These are phyloP conservation scores for Catocala sponsa DNA, from an alignment of 2,888 invertebrate species.

Conservation along the genomic window DNA sequence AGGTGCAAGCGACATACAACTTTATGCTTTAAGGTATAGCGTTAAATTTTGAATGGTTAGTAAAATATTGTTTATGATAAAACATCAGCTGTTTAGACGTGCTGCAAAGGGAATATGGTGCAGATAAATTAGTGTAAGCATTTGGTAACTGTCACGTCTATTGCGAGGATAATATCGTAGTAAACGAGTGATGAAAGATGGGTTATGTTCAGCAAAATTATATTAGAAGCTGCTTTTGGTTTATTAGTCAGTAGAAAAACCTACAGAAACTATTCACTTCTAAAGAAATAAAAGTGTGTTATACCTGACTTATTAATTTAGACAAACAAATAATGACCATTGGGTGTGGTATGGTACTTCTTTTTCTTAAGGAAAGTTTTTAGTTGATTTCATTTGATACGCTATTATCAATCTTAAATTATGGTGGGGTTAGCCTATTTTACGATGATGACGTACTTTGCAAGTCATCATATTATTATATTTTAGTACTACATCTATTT, in stretches of 20 bases:
- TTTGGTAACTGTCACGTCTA: slow-evolving; percentile 57
- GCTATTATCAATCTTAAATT: no score
- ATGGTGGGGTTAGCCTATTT: no score
- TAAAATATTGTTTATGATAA: slow-evolving; percentile 56
- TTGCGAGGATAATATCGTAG: slow-evolving; percentile 44
- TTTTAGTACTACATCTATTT: no score
- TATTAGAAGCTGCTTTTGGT: slow-evolving; percentile 29
- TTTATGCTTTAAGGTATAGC: slow-evolving; percentile 25
- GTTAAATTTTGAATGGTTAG: slow-evolving; percentile 26
- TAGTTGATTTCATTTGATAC: no score
- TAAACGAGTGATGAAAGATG: slow-evolving; percentile 45
- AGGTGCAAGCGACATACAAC: slow-evolving; percentile 23
- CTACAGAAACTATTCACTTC: neutral
- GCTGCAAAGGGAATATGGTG: slow-evolving; percentile 58
- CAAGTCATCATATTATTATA: no score
- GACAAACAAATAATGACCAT: no score
- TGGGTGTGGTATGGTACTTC: no score
- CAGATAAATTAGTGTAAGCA: slow-evolving; percentile 63
- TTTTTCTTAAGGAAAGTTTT: no score
- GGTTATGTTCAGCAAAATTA: slow-evolving; percentile 44
- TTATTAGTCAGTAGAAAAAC: slow-evolving; percentile 1
- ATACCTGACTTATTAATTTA: no score
- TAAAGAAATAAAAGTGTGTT: neutral
- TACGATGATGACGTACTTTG: no score
- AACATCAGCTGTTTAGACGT: slow-evolving; percentile 66